Evolutionary conservation across 2,888 invertebrate genomes (phyloP).

Genomic region (Graphium colonna): DNA sequence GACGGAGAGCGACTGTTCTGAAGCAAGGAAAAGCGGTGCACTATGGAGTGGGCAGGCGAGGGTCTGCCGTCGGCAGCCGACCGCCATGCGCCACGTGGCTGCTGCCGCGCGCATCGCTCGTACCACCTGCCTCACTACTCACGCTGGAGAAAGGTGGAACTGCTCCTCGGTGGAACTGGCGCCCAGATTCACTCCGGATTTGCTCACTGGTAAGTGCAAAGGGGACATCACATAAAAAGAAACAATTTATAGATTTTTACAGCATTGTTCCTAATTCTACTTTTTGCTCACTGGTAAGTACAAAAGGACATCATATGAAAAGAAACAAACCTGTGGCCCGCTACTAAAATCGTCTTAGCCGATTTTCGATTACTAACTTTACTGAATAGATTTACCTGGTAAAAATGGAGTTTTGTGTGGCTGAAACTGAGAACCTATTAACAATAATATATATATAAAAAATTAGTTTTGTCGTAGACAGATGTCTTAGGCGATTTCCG

Average conservation of each 20-base stretch:
- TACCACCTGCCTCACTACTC: constrained; percentile 85
- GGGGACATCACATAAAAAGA: too few species aligned
- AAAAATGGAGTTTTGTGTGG: too few species aligned
- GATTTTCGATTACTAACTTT: neutral
- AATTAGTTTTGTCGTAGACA: too few species aligned
- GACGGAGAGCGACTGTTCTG: constrained; percentile 65
- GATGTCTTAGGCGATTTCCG: too few species aligned
- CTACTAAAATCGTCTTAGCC: too few species aligned
- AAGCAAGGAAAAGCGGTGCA: constrained; percentile 69
- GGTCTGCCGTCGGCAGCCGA: constrained; percentile 82
- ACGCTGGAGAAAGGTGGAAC: constrained; percentile 89
- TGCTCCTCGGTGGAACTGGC: constrained; percentile 87
- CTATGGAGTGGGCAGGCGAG: constrained; percentile 83
- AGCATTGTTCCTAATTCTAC: too few species aligned
- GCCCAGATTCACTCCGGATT: constrained; percentile 87
- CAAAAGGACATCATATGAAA: too few species aligned
- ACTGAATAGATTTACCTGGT: too few species aligned
- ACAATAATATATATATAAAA: too few species aligned
- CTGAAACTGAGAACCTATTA: too few species aligned
- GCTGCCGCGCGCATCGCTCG: constrained; percentile 85
- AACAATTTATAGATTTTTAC: neutral
- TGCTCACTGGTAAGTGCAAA: constrained; percentile 83
- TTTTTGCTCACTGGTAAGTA: too few species aligned
- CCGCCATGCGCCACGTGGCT: constrained; percentile 88
- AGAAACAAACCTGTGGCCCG: too few species aligned